Evolutionary conservation across 2,797 vertebrate species (phyloP).

Genomic region (Liparis tanakae): DNA sequence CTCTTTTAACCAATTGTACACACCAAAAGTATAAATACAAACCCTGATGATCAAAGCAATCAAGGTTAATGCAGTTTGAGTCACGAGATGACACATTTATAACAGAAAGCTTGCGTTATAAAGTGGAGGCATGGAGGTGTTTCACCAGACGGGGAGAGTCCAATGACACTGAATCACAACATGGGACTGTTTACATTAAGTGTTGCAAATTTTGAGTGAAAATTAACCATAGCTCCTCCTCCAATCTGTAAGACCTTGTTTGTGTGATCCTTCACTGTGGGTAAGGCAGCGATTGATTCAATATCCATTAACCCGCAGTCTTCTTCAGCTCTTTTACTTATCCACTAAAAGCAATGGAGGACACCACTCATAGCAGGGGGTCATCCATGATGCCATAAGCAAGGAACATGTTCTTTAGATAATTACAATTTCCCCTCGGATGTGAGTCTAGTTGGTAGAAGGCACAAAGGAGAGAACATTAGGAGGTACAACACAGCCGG

Average conservation of each 20-base stretch:
- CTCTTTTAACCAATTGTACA: background rate
- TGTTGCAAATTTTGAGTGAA: background rate
- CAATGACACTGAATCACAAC: background rate
- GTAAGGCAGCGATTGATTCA: slow-evolving; percentile 10
- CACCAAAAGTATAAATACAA: background rate
- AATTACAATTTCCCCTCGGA: slow-evolving; percentile 29
- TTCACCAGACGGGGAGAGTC: background rate
- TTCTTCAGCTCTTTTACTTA: slow-evolving; percentile 8
- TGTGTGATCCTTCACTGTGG: background rate
- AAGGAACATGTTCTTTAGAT: slow-evolving; percentile 26
- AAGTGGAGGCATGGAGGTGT: background rate
- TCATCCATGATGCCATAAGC: slow-evolving; percentile 24
- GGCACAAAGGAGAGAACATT: slow-evolving; percentile 14
- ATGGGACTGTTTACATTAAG: background rate
- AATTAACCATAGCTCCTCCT: background rate
- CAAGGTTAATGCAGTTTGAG: background rate
- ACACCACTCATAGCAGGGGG: background rate
- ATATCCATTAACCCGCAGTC: slow-evolving; percentile 21
- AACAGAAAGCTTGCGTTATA: background rate
- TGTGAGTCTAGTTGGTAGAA: slow-evolving; percentile 29
- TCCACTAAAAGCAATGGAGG: slow-evolving; percentile 22
- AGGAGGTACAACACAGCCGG: slow-evolving; percentile 11
- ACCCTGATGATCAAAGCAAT: background rate
- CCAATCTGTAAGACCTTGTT: slow-evolving; percentile 17
- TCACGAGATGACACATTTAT: background rate